Base-by-base conservation (phyloP, 2,888 invertebrate genomes). In the Phortica magna region DNA sequence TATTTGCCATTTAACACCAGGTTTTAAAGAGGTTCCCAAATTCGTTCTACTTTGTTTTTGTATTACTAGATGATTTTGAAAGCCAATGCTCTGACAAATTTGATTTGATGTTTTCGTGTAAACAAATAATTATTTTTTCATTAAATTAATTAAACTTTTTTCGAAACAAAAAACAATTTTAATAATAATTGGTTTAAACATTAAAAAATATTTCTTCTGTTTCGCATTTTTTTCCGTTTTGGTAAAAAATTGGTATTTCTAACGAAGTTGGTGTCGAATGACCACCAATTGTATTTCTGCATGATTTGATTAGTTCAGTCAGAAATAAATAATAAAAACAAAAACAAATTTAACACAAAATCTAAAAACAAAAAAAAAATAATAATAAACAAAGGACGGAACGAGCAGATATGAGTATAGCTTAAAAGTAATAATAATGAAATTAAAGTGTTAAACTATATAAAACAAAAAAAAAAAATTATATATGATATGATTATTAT, bases 401-500 rank as follows among this genome's bases (percentile, higher is more conserved):
- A 67, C 7, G 12, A 17, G 42, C 42, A 67, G n/a, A 68, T 43
- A 48, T 43, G 19, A 68, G 68, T 68, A 68, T 68, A 43, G 43
- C 68, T 68, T 68, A 68, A 68, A 48, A 68, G 17, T 68, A 68
- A 68, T 48, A 43, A 68, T 48, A 68, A 65, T 39, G 41, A 65
- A 39, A 65, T 10, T 17, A 41, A 65, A 65, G 65, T 65, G 65
- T 65, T 65, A 68, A 48, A 48, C 68, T 68, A 68, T 68, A 68
- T 68, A 68, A 65, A 68, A 48, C 43, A 39, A 19, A 68, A 43
- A 68, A 43, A 68, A 19, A 43, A 68, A 43, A 68, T 17, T 48
- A 22, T 31, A 31, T 31, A 31, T 31, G 31, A 31, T 31, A 68
- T 68, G 43, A 68, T 43, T 68, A 68, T 68, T 68, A 42, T 68